Base-by-base conservation (phyloP, 2,888 invertebrate species). In the Quadriops clusia region DNA sequence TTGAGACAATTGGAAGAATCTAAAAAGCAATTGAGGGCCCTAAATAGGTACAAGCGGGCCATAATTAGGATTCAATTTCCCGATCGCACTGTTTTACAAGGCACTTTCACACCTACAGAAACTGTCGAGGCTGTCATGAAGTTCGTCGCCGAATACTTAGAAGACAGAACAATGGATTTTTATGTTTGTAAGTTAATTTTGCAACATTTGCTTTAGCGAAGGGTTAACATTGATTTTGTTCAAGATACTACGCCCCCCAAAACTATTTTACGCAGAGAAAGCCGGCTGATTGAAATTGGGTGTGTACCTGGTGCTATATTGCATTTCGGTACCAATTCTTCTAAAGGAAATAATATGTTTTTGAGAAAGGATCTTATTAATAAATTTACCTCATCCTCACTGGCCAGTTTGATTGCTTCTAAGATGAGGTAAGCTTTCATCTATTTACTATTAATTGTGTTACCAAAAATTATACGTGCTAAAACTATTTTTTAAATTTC, bases 51-150 rank as follows among this genome's bases (percentile, higher is more conserved):
- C 59, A 77, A 77, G 46, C 72, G 75, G 50, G 76, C 78, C 26
- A 75, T 90, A 6, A 77, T 94, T 24, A 67, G 93, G 32, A 64
- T 94, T 38, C 80, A 84, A 52, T 93, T 94, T 58, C 89, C 90
- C 3, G 81, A 90, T 60, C 72, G 78, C 30, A 67, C 79, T 23
- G 82, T 91, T 21, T 65, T 94, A 13, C 94, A 94, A 61, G 91
- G 82, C 7, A 68, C 81, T 21, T 94, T 94, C 51, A 65, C 68
- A 40, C 83, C 90, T 2, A 64, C 68, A 7, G 83, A 91, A 54
- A 78, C 73, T 3, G 66, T 91, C 17, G 61, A 67, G 44, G 68
- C 72, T 37, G 69, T 94, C 3, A 67, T 68, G 33, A 70, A 77
- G 30, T 91, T 90, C 64, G 72, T 90, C 1, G 73, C 70, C 47